Percentiles rank a stretch among this genome's conserved stretches.
These are phyloP conservation scores for Phylloscopus whistleri DNA, from an alignment of 2,113 vertebrate species.

Conservation along the genomic window DNA sequence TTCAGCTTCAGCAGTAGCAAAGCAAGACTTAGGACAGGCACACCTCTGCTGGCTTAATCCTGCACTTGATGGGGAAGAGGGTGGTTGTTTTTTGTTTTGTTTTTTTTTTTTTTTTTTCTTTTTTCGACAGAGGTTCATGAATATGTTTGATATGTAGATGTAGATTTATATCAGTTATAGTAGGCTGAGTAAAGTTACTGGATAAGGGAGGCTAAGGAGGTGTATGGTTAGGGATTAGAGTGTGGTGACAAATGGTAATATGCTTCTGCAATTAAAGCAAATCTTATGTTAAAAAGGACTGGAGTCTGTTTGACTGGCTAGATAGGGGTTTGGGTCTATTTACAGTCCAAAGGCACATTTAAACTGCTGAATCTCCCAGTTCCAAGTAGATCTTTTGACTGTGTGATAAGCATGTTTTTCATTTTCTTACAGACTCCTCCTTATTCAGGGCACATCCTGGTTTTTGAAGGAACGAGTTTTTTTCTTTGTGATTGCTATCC, in stretches of 20 bases:
- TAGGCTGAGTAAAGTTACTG: slow-evolving; percentile 22
- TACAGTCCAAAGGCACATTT: slow-evolving; percentile 36
- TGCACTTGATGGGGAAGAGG: neutral
- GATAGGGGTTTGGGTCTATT: slow-evolving; percentile 8
- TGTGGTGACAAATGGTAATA: slow-evolving; percentile 16
- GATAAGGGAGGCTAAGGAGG: slow-evolving; percentile 43
- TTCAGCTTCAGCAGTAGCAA: neutral
- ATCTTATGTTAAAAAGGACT: neutral
- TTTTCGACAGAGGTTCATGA: neutral
- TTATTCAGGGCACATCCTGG: neutral
- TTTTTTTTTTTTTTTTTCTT: neutral
- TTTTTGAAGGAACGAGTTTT: neutral
- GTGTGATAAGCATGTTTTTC: neutral
- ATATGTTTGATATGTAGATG: slow-evolving; percentile 59
- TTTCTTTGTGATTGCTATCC: neutral
- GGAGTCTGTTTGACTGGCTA: neutral
- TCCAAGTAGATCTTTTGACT: neutral
- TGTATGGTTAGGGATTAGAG: slow-evolving; percentile 54
- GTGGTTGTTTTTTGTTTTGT: no score
- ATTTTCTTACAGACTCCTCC: neutral
- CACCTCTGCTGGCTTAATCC: neutral
- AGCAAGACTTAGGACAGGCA: neutral
- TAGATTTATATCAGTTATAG: slow-evolving; percentile 37
- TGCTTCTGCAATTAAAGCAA: slow-evolving; percentile 39
- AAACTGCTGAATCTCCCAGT: neutral